These are phyloP conservation scores for Lethrus apterus DNA, from an alignment of 1,140 invertebrate species.

Conservation along the genomic window DNA sequence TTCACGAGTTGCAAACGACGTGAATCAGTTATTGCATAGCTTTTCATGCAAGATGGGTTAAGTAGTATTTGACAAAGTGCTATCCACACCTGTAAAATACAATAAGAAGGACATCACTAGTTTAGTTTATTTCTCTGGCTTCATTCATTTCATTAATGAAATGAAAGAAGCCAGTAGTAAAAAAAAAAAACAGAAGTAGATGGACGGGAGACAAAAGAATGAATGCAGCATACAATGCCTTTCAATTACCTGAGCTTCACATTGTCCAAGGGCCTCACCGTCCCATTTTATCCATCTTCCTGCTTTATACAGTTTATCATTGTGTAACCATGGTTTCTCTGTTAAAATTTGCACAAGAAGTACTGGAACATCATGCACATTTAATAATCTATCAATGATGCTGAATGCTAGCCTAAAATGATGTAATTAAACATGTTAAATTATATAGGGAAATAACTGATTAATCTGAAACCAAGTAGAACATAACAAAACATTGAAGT, in stretches of 20 bases:
- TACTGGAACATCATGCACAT: conserved; percentile 64
- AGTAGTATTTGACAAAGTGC: conserved; percentile 59
- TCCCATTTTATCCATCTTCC: conserved; percentile 56
- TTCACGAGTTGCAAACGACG: conserved; percentile 54
- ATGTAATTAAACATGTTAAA: conserved; percentile 9
- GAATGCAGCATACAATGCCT: too few species aligned
- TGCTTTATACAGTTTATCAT: conserved; percentile 47
- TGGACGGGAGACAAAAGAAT: too few species aligned
- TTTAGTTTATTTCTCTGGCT: too few species aligned
- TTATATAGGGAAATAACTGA: too few species aligned
- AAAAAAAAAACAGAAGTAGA: too few species aligned
- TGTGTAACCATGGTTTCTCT: conserved; percentile 59
- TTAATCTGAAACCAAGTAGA: too few species aligned
- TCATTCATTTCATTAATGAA: too few species aligned
- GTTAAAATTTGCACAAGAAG: conserved; percentile 60
- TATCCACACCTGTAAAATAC: conserved; percentile 64
- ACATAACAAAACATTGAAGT: too few species aligned
- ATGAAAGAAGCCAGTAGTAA: too few species aligned
- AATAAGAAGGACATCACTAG: too few species aligned
- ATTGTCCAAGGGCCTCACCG: conserved; percentile 50
- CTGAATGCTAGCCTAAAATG: conserved; percentile 48
- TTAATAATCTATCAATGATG: conserved; percentile 54
- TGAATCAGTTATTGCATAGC: conserved; percentile 63
- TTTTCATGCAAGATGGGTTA: conserved; percentile 51
- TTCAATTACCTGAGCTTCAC: conserved; percentile 50